Conservation (phyloP, 2,888 invertebrate species). For the Dugesia japonica region DNA sequence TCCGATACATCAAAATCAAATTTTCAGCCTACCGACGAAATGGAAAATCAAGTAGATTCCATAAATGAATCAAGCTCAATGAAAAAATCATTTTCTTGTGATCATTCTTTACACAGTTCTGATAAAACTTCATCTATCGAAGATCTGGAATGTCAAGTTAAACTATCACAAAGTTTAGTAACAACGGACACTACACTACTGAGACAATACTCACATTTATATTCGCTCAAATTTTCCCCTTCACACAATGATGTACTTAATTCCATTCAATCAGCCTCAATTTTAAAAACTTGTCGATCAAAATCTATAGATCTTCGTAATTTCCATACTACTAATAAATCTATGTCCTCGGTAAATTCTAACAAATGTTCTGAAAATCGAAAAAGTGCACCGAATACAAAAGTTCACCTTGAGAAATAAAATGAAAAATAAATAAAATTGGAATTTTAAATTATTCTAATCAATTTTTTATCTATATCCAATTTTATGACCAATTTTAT, state of each 20-base stretch:
- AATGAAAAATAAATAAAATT: neutral
- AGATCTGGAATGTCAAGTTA: neutral
- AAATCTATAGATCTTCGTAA: neutral
- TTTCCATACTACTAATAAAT: neutral
- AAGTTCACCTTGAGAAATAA: neutral
- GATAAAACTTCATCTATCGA: neutral
- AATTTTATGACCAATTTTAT: too few relatives aligned
- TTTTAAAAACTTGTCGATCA: neutral
- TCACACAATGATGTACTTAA: neutral
- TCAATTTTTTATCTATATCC: neutral
- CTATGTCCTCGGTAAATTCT: neutral
- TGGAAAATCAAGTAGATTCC: neutral
- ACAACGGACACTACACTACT: neutral
- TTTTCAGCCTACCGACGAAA: neutral
- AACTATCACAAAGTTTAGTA: neutral
- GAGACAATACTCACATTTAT: slow-evolving; percentile 6
- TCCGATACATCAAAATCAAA: neutral
- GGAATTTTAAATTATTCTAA: neutral
- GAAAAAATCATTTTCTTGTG: slow-evolving; percentile 6
- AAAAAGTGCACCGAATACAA: neutral
- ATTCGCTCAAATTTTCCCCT: slow-evolving; percentile 2
- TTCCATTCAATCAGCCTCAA: neutral
- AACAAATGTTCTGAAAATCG: neutral
- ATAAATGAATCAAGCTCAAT: neutral
- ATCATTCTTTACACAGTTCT: neutral